Evolutionary conservation across 2,113 vertebrate species (phyloP).

Genomic region (Sturnira hondurensis): DNA sequence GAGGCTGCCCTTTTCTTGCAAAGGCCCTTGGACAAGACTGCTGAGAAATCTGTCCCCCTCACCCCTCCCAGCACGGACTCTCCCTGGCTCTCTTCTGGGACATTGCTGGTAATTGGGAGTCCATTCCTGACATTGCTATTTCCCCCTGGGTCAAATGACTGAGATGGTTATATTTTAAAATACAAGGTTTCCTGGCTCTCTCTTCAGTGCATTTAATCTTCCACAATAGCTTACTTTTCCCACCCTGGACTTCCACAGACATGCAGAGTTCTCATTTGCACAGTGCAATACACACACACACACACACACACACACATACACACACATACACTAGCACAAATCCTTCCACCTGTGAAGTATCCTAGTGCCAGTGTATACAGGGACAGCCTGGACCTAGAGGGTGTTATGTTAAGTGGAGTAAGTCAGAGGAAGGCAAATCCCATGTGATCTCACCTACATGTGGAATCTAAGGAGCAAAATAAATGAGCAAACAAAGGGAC

Average conservation of each 20-base stretch:
- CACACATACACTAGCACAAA: neutral
- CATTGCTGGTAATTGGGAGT: neutral
- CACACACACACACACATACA: neutral
- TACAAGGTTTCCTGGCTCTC: neutral
- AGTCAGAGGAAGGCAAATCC: too few species aligned
- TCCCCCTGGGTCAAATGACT: conserved; percentile 32
- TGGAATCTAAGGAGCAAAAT: too few species aligned
- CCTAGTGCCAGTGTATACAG: neutral
- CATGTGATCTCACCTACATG: too few species aligned
- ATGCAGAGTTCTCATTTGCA: neutral
- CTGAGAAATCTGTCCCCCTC: neutral
- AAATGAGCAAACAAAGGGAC: too few species aligned
- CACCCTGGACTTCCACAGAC: neutral
- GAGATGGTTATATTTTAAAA: conserved; percentile 18
- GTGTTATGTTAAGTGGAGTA: too few species aligned
- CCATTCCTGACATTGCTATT: conserved; percentile 33
- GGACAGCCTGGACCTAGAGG: neutral
- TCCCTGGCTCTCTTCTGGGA: neutral
- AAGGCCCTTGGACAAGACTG: neutral
- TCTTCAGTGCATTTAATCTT: neutral
- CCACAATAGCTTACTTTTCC: neutral
- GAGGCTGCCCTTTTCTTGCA: neutral
- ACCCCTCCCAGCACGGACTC: neutral
- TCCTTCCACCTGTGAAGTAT: neutral
- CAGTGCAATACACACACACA: neutral